Base-by-base conservation (phyloP, 2,113 vertebrate genomes). In the Grallaria varia region DNA sequence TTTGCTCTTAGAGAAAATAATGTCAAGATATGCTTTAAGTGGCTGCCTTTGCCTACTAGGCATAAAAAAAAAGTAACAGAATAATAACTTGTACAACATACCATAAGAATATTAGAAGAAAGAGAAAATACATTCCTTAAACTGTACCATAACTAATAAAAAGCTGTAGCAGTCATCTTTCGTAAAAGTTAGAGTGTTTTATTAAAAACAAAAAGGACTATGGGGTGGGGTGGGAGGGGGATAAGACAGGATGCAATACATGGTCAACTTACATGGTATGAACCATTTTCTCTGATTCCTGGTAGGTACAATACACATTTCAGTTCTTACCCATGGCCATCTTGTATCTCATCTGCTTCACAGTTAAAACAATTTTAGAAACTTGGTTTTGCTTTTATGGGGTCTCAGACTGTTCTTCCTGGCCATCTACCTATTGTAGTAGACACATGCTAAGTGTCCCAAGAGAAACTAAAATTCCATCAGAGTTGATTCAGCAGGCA, bases 301-400 rank as follows among this genome's bases (percentile, higher is more conserved):
- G 81, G 58, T 91, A 82, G 66, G 37, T 82, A 90, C 53, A 33
- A 66, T 73, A 31, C 47, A 73, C 66, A 28, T 89, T 85, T 93
- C 67, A 85, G 13, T 90, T 94, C 62, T 76, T 89, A 87, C 84
- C 52, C 78, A 33, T 76, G 78, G 83, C 90, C 81, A 68, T 96
- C 90, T 94, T 87, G 56, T 91, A 52, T 75, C 90, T 94, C 90
- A 96, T 96, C 90, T 94, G 92, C 71, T 94, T 94, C 87, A 76
- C 67, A 94, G 82, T 90, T 73, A 87, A 92, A 95, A 91, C 56
- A 40, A 39, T 64, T 79, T 94, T 81, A 82, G 84, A 76, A 95
- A 76, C 60, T 82, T 82, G 71, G 80, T 58, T 83, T 90, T 89
- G 80, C 91, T 87, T 95, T 95, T 72, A 87, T 95, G 94, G 92